These are phyloP conservation scores for Calcarius lapponicus DNA, from an alignment of 2,797 vertebrate species.

Conservation along the genomic window DNA sequence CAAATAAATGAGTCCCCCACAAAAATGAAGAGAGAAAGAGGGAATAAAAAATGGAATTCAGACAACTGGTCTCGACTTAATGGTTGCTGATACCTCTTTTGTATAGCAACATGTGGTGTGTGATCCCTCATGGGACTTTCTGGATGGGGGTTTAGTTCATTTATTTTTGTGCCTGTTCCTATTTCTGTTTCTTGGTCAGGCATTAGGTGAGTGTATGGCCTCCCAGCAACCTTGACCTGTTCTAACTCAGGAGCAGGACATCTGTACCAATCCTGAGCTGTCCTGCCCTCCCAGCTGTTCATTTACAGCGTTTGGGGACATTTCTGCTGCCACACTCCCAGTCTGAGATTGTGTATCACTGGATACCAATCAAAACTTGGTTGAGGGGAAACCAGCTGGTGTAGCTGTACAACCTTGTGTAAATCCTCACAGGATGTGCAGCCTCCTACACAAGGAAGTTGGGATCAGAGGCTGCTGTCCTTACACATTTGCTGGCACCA, in stretches of 20 bases:
- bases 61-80: not conserved
- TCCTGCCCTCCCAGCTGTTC: not conserved
- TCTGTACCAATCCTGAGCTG: not conserved
- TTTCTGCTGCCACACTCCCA: not conserved
- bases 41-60: not conserved
- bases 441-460: not conserved
- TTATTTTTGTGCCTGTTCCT: not conserved
- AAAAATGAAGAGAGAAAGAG: not conserved
- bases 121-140: not conserved
- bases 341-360: not conserved
- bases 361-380: not conserved
- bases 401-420: not conserved
- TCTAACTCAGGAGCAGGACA: not conserved
- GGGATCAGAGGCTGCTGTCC: not conserved
- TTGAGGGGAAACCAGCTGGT: not conserved
- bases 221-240: not conserved
- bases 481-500: rapidly evolving
- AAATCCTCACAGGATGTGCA: not conserved
- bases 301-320: rapidly evolving
- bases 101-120: not conserved
- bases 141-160: rapidly evolving
- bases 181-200: not conserved
- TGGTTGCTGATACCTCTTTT: not conserved
- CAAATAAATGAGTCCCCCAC: not conserved
- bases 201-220: rapidly evolving